These are phyloP conservation scores for Heterodera filipjevi DNA, from an alignment of 2,888 invertebrate species.

Conservation along the genomic window DNA sequence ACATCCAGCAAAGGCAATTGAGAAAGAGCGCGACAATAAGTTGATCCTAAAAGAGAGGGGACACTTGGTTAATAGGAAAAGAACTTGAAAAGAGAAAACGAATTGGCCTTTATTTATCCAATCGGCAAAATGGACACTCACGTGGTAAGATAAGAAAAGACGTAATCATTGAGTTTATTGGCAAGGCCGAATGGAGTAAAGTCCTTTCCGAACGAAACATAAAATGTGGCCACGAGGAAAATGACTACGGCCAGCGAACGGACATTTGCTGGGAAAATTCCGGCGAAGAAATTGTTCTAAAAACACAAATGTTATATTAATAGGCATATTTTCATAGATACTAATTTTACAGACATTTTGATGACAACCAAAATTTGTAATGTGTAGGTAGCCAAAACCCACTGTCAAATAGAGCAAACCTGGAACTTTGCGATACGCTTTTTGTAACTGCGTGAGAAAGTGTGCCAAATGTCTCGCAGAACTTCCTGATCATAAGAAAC, in stretches of 20 bases:
- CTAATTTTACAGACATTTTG: no score
- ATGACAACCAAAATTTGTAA: no score
- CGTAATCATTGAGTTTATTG: conserved; percentile 75
- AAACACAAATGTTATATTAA: conserved; percentile 1
- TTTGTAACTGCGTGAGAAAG: conserved; percentile 92
- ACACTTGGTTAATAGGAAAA: no score
- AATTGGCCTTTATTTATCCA: neutral
- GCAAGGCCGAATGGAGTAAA: conserved; percentile 77
- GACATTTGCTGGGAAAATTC: conserved; percentile 91
- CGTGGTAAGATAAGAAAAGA: conserved; percentile 73
- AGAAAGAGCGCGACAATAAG: conserved; percentile 65
- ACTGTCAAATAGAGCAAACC: conserved; percentile 70
- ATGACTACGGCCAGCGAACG: conserved; percentile 85
- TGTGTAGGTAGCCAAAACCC: no score
- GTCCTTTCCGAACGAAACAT: conserved; percentile 34
- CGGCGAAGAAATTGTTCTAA: conserved; percentile 92
- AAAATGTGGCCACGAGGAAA: conserved; percentile 66
- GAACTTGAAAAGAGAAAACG: no score
- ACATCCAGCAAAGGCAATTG: conserved; percentile 70
- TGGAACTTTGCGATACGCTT: conserved; percentile 86
- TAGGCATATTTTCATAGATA: no score
- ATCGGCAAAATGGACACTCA: conserved; percentile 68
- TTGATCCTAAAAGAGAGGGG: conserved; percentile 52
- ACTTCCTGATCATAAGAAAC: conserved; percentile 96
- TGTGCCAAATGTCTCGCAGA: conserved; percentile 89